Evolutionary conservation across 2,797 vertebrate species (phyloP).

Genomic region (Brachyalestes nurse): DNA sequence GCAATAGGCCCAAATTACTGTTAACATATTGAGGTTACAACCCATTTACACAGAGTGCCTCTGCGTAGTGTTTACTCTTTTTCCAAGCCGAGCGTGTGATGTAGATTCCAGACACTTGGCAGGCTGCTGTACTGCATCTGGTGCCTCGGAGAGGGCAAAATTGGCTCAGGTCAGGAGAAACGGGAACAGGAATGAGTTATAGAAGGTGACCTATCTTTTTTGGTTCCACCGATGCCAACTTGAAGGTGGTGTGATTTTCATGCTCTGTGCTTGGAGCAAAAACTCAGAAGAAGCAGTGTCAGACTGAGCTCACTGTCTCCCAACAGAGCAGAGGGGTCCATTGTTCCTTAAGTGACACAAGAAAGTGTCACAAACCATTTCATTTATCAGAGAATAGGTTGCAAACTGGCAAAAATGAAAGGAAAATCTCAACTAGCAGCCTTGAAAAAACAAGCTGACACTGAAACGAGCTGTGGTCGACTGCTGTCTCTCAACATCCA

Average conservation of each 20-base stretch:
- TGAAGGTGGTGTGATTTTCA: neutral
- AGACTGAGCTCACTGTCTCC: neutral
- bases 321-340: too few relatives aligned
- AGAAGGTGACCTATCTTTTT: neutral
- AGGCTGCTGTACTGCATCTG: slow-evolving; percentile 23
- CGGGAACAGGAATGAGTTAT: neutral
- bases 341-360: neutral
- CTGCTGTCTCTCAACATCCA: too few relatives aligned
- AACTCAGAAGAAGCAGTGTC: neutral
- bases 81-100: neutral
- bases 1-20: slow-evolving; percentile 4
- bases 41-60: slow-evolving; percentile 24
- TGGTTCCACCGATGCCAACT: neutral
- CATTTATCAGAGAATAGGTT: too few relatives aligned
- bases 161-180: neutral
- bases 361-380: too few relatives aligned
- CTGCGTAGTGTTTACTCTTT: slow-evolving; percentile 24
- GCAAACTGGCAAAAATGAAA: too few relatives aligned
- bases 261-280: neutral
- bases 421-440: too few relatives aligned
- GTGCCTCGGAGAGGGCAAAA: slow-evolving; percentile 12
- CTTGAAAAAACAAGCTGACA: too few relatives aligned
- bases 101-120: slow-evolving; percentile 26
- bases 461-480: too few relatives aligned
- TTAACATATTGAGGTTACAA: slow-evolving; percentile 28